Conservation (phyloP, 2,797 vertebrate genomes). For the Mycteria americana region DNA sequence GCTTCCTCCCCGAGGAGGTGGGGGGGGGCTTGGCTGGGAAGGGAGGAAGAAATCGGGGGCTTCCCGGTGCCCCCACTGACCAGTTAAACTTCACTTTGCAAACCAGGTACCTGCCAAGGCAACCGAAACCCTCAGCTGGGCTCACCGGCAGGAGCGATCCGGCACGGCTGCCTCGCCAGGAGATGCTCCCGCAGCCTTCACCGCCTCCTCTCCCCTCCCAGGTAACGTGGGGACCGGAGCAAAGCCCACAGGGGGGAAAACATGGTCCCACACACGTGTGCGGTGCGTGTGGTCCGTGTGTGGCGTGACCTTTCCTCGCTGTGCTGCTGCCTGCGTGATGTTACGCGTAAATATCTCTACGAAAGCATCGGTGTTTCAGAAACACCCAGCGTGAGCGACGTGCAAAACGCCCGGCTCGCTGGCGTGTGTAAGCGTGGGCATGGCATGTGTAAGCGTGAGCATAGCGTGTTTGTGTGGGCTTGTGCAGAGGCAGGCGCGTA, state of each 20-base stretch:
- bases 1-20: not conserved
- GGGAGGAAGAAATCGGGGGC: not conserved
- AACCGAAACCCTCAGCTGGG: not conserved
- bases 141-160: too few relatives aligned
- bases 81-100: not conserved
- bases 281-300: too few relatives aligned
- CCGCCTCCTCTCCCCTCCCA: not conserved
- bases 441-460: not conserved
- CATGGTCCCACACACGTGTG: not conserved
- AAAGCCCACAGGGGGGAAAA: not conserved
- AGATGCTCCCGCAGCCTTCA: not conserved
- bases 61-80: not conserved
- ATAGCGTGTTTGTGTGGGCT: not conserved
- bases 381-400: not conserved
- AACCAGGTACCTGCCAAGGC: not conserved
- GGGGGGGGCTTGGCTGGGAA: not conserved
- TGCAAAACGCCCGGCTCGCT: not conserved
- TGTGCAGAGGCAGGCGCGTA: too few relatives aligned
- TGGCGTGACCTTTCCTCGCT: not conserved
- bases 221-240: not conserved
- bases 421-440: not conserved
- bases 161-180: not conserved
- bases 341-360: fast-evolving
- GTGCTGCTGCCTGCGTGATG: not conserved
- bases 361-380: not conserved